These are phyloP conservation scores for Eudemis profundana DNA, from an alignment of 2,888 invertebrate genomes.

Conservation along the genomic window DNA sequence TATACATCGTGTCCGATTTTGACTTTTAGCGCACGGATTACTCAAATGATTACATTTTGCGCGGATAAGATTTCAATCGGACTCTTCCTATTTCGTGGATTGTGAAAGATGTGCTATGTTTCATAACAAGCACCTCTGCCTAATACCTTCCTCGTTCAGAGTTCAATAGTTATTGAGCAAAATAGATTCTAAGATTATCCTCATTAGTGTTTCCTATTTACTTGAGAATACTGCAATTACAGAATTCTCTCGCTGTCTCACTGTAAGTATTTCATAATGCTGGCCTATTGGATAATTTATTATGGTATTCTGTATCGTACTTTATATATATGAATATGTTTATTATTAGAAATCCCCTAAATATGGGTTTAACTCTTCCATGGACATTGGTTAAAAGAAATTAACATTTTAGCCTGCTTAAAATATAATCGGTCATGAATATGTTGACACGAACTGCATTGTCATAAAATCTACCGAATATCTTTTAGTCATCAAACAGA, in stretches of 20 bases:
- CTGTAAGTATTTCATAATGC: constrained; percentile 14
- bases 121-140: constrained; percentile 18
- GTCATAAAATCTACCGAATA: no score
- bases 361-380: no score
- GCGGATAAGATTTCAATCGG: neutral
- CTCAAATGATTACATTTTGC: neutral
- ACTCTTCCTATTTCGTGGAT: neutral
- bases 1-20: neutral
- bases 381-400: no score
- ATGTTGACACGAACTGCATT: no score
- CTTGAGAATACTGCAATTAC: constrained; percentile 13
- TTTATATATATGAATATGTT: no score
- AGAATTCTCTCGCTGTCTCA: constrained; percentile 21
- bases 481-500: no score
- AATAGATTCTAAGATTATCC: constrained; percentile 33
- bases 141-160: constrained; percentile 44
- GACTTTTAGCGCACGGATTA: neutral
- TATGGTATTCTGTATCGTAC: neutral
- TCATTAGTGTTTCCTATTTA: constrained; percentile 21
- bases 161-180: constrained; percentile 42
- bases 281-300: neutral
- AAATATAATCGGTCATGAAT: no score
- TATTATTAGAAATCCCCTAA: no score
- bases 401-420: neutral
- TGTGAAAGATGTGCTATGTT: constrained; percentile 10